These are phyloP conservation scores for Centruroides sculpturatus DNA, from an alignment of 1,140 invertebrate species.

Conservation along the genomic window DNA sequence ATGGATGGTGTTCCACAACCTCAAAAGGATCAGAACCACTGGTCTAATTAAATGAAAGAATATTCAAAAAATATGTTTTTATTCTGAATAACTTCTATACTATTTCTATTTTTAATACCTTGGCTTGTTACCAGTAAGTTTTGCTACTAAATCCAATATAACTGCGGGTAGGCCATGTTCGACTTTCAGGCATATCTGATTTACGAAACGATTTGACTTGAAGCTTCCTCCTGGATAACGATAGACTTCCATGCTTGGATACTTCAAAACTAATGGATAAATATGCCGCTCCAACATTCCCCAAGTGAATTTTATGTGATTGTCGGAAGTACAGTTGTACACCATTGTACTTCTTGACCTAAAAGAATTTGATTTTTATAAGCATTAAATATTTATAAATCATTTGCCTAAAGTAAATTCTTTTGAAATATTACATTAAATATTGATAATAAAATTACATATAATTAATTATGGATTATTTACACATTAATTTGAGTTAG, in stretches of 20 bases:
- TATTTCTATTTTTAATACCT: constrained; percentile 41
- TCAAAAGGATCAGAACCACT: too few species aligned
- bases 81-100: too few species aligned
- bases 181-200: constrained; percentile 60
- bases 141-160: constrained; percentile 54
- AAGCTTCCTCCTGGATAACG: constrained; percentile 33
- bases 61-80: too few species aligned
- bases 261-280: constrained; percentile 18
- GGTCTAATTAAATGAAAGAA: too few species aligned
- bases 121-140: constrained; percentile 54
- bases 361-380: too few species aligned
- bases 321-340: constrained; percentile 81
- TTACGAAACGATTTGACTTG: constrained; percentile 50
- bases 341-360: constrained; percentile 52
- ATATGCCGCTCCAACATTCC: constrained; percentile 25
- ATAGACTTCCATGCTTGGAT: constrained; percentile 19
- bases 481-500: too few species aligned
- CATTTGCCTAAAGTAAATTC: too few species aligned
- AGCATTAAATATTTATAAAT: too few species aligned
- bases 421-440: too few species aligned
- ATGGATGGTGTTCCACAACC: too few species aligned
- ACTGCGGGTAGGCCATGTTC: constrained; percentile 72
- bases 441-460: too few species aligned
- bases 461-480: too few species aligned
- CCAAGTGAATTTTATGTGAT: constrained; percentile 76